Evolutionary conservation across 1,140 invertebrate species (phyloP).

Genomic region (Scaptomyza montana): DNA sequence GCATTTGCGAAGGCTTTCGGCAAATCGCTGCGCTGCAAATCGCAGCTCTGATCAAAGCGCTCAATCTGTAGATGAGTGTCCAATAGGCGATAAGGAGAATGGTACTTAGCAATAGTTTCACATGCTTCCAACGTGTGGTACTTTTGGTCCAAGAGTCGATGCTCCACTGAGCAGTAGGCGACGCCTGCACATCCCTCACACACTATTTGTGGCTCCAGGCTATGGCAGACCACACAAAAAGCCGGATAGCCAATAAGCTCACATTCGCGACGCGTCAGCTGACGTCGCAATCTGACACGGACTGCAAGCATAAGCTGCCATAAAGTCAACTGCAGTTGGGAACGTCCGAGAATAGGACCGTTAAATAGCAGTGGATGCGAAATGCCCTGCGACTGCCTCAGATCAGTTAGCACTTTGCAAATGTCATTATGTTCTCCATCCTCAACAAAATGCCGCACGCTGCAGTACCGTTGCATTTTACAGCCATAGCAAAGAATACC

Average conservation of each 20-base stretch:
- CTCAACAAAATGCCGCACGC: constrained; percentile 38
- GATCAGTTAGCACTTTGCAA: constrained; percentile 30
- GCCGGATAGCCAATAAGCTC: constrained; percentile 56
- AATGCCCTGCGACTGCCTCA: constrained; percentile 27
- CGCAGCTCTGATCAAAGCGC: neutral
- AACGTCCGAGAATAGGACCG: neutral
- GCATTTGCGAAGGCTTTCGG: constrained; percentile 28
- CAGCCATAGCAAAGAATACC: constrained; percentile 41
- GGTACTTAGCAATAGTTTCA: constrained; percentile 39
- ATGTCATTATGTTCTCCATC: constrained; percentile 50
- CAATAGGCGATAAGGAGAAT: constrained; percentile 42
- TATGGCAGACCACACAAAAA: constrained; percentile 54
- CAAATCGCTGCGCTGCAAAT: constrained; percentile 34
- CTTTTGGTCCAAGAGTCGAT: constrained; percentile 23
- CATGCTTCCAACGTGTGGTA: constrained; percentile 42
- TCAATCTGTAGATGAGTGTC: constrained; percentile 3
- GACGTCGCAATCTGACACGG: constrained; percentile 33
- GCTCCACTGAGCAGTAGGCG: constrained; percentile 52
- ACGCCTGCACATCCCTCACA: constrained; percentile 49
- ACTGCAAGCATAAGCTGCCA: constrained; percentile 49
- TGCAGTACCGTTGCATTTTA: constrained; percentile 63
- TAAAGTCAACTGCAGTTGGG: constrained; percentile 31
- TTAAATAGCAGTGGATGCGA: constrained; percentile 45
- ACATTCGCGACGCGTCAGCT: constrained; percentile 38
- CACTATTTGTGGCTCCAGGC: neutral